Conservation (phyloP, 2,113 vertebrate genomes). For the Serranochromis macrocephalus region DNA sequence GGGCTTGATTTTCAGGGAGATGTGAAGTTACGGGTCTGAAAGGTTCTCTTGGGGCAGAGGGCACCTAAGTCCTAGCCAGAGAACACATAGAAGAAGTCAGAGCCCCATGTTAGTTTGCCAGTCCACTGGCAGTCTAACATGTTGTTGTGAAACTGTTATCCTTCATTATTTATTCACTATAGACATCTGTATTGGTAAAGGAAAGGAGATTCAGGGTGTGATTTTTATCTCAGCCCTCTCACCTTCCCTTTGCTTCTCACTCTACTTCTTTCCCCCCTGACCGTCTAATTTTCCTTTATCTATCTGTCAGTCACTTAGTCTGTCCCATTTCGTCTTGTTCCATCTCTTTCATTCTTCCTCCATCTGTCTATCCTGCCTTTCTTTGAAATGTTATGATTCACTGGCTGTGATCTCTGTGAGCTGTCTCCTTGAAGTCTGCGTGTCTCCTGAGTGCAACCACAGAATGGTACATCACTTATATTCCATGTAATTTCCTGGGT, state of each 20-base stretch:
- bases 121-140: slow-evolving; percentile 13
- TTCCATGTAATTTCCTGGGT: slow-evolving; percentile 68
- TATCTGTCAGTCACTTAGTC: slow-evolving; percentile 4
- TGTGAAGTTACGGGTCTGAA: slow-evolving; percentile 53
- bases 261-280: neutral
- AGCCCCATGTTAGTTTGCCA: slow-evolving; percentile 31
- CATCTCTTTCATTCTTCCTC: slow-evolving; percentile 3
- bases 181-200: slow-evolving; percentile 42
- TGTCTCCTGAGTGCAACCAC: slow-evolving; percentile 54
- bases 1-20: slow-evolving; percentile 43
- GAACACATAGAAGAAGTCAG: slow-evolving; percentile 31
- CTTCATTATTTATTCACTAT: slow-evolving; percentile 51
- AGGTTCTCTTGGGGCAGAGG: slow-evolving; percentile 55
- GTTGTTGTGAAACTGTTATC: slow-evolving; percentile 55
- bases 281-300: slow-evolving; percentile 11
- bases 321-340: slow-evolving; percentile 12
- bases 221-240: slow-evolving; percentile 22
- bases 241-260: neutral
- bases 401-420: slow-evolving; percentile 51
- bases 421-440: slow-evolving; percentile 63
- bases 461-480: slow-evolving; percentile 62
- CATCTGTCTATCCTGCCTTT: slow-evolving; percentile 23
- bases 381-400: slow-evolving; percentile 63
- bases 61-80: slow-evolving; percentile 41
- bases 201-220: neutral